Base-by-base conservation (phyloP, 2,888 invertebrate species). In the Rhagium mordax region DNA sequence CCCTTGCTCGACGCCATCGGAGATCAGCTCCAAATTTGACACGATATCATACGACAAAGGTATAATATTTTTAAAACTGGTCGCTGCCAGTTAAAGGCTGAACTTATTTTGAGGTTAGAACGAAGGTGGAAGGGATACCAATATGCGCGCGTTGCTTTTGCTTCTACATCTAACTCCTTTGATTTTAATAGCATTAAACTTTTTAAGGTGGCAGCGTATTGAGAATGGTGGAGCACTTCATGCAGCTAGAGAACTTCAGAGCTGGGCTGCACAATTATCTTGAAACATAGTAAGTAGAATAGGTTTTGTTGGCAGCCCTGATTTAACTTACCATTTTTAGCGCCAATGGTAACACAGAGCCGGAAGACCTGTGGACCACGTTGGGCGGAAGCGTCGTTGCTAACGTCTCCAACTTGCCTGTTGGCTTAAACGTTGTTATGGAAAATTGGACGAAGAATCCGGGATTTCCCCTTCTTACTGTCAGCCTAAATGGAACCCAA, bases 1-100 rank as follows among this genome's bases (percentile, higher is more conserved):
- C 0, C 88, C 90, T 61, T 84, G 93, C 0, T 89, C 89, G 6
- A 91, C 90, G 5, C 92, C 92, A 0, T 82, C 83, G 0, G 89
- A 93, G 75, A 90, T 94, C 4, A 87, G 89, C 6, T 87, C 86
- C 0, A 92, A 92, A 89, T 95, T 95, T 81, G 91, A 92, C 47
- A 89, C 88, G 1, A 91, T 94, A 72, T 90, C 82, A 2, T 82
- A 82, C 69, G 60, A 67, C 33, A 84, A 84, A 81, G 83, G 83
- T 79, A 75, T n/a, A n/a, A n/a, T n/a, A n/a, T n/a, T n/a, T n/a
- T n/a, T n/a, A n/a, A n/a, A n/a, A n/a, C n/a, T n/a, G n/a, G n/a
- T n/a, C n/a, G n/a, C n/a, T n/a, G n/a, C n/a, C n/a, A n/a, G n/a
- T n/a, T n/a, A n/a, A n/a, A n/a, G n/a, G n/a, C n/a, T n/a, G n/a